phyloP scores from a whole-genome alignment of 1,140 invertebrate species.

The Drusus annulatus region DNA sequence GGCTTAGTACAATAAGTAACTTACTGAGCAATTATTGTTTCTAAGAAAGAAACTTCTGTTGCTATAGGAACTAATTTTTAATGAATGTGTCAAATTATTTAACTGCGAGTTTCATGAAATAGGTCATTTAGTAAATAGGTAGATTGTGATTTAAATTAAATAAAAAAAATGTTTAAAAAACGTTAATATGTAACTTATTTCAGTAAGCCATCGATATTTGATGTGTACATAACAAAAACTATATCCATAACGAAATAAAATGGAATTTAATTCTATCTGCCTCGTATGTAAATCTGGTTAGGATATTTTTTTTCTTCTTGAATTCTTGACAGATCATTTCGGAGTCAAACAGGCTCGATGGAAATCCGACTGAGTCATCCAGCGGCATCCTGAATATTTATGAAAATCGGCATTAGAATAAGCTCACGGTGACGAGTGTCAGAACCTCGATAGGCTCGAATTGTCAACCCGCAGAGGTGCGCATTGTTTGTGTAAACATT shows the following conservation, averaged over 20 bases:
- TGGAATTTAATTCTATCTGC: slow-evolving; percentile 1
- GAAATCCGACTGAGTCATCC: slow-evolving; percentile 36
- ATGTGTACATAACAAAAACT: too few species aligned
- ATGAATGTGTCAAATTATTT: too few species aligned
- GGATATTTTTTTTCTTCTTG: slow-evolving; percentile 11
- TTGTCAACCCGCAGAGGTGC: slow-evolving; percentile 27
- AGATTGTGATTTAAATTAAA: too few species aligned
- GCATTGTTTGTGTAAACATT: slow-evolving; percentile 54
- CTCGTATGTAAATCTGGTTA: slow-evolving; percentile 8
- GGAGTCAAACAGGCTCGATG: slow-evolving; percentile 32
- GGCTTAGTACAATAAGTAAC: too few species aligned
- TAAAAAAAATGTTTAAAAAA: too few species aligned
- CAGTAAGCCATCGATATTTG: too few species aligned
- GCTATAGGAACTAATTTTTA: too few species aligned
- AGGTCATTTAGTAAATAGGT: too few species aligned
- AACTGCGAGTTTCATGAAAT: too few species aligned
- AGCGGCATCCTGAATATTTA: slow-evolving; percentile 50
- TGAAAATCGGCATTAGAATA: slow-evolving; percentile 49
- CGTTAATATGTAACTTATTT: too few species aligned
- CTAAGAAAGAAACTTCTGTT: too few species aligned
- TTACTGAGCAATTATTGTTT: too few species aligned
- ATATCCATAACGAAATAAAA: neutral
- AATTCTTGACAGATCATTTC: slow-evolving; percentile 23
- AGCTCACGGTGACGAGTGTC: slow-evolving; percentile 46
- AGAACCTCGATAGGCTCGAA: slow-evolving; percentile 31